phyloP scores from a whole-genome alignment of 2,113 vertebrate species.

The Rhipidura dahli region DNA sequence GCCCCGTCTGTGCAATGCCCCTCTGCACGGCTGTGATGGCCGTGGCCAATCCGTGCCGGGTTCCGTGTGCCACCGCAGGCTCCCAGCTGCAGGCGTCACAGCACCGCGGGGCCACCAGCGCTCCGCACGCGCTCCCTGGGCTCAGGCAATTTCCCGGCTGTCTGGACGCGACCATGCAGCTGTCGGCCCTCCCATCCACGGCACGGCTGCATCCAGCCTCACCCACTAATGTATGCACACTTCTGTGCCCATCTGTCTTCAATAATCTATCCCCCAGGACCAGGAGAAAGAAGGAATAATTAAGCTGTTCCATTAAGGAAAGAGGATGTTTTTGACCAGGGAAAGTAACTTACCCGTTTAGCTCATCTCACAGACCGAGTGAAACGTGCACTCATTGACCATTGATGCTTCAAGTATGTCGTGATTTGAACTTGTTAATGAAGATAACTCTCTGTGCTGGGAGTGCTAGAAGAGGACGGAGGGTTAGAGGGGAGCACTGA shows the following conservation, averaged over 20 bases:
- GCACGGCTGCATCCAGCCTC: background rate
- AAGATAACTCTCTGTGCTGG: background rate
- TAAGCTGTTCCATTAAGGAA: constrained; percentile 42
- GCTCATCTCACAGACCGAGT: background rate
- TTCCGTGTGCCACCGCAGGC: fast-evolving
- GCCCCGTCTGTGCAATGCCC: fast-evolving
- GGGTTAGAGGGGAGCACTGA: background rate
- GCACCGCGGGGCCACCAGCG: fast-evolving
- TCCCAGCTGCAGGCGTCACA: background rate
- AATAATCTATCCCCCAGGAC: constrained; percentile 49
- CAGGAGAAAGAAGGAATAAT: constrained; percentile 8
- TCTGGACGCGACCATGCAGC: background rate
- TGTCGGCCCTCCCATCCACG: fast-evolving
- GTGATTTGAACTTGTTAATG: constrained; percentile 5
- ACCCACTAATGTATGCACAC: constrained; percentile 8
- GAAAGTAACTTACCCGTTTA: background rate
- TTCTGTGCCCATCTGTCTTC: constrained; percentile 41
- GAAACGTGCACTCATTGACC: background rate
- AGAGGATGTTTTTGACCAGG: background rate
- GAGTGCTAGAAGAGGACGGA: background rate
- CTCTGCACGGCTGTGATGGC: background rate
- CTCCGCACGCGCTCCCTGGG: fast-evolving
- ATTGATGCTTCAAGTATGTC: background rate
- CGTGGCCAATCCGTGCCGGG: background rate
- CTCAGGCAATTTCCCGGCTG: background rate